Percentiles rank a stretch among this genome's conserved stretches.
These are phyloP conservation scores for Esperia sulphurella DNA, from an alignment of 2,888 invertebrate species.

Conservation along the genomic window DNA sequence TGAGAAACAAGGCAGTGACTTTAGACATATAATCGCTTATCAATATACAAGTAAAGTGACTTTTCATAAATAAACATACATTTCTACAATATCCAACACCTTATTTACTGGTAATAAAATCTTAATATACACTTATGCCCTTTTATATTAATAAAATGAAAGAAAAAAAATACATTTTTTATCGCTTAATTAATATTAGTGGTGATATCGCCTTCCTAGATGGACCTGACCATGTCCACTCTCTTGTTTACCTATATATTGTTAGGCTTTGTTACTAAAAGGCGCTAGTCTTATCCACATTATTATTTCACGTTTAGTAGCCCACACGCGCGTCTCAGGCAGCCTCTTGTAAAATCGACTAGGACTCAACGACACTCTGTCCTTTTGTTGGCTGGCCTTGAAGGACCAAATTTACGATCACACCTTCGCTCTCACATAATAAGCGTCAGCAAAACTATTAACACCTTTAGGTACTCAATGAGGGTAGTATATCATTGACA, in stretches of 20 bases:
- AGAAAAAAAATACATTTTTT: too few relatives aligned
- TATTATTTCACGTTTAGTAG: conserved; percentile 28
- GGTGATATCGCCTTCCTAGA: too few relatives aligned
- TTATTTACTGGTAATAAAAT: too few relatives aligned
- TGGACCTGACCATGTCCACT: too few relatives aligned
- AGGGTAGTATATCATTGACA: conserved; percentile 31
- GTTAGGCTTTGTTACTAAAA: neutral
- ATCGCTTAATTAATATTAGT: too few relatives aligned
- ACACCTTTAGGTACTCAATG: conserved; percentile 65
- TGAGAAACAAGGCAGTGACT: too few relatives aligned
- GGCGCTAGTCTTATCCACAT: conserved; percentile 34
- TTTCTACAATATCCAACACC: too few relatives aligned
- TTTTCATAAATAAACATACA: too few relatives aligned
- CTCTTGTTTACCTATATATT: neutral
- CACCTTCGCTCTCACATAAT: conserved; percentile 51
- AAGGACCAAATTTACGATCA: conserved; percentile 70
- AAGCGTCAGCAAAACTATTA: conserved; percentile 69
- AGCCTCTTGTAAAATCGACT: conserved; percentile 76
- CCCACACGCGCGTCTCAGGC: conserved; percentile 72
- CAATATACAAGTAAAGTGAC: too few relatives aligned
- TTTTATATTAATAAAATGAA: too few relatives aligned
- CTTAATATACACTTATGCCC: too few relatives aligned
- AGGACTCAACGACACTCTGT: conserved; percentile 65
- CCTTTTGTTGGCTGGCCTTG: conserved; percentile 70
- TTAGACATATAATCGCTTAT: too few relatives aligned